Evolutionary conservation across 2,888 invertebrate species (phyloP), one percentile per base, ranked within the genome.

Genomic region (Cryptus viduatorius): DNA sequence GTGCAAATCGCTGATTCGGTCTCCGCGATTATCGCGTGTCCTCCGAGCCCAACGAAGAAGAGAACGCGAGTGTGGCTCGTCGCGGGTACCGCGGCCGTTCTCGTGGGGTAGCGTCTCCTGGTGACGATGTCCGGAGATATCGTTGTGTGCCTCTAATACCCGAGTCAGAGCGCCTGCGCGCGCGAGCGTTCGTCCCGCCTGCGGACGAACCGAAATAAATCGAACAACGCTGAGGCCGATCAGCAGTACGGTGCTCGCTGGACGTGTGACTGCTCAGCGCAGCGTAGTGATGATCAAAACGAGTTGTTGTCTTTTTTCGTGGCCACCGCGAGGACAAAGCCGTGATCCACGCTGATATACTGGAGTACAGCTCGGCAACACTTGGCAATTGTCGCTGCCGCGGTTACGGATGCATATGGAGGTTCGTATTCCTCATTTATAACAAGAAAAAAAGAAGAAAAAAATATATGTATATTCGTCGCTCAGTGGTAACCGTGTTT

Each of bases 201-300:
- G 90, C 90, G 86, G 90, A 90, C 90, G 91, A 91, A 92, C 92
- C 90, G 91, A 92, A 93, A 93, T 93, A 93, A 93, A 93, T 94
- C 94, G 94, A 93, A 93, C 90, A 91, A 92, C 90, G 91, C 91
- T 89, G 91, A 91, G 91, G 82, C 81, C 61, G 81, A 72, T 72
- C 79, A 78, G 76, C 84, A 82, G 81, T 67, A 91, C 90, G 89
- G 90, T 90, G 89, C 89, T 90, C 90, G 92, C 88, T 91, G 89
- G 90, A 91, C 90, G 91, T 90, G 89, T 86, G 86, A 89, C 83
- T 87, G 88, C 88, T 90, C 89, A 84, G 48, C 48, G 65, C 56
- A 48, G 61, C 68, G 79, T 90, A 92, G 93, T 92, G 90, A 93
- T 93, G 92, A 90, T 91, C 91, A 91, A 90, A 91, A 91, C 91